These are phyloP conservation scores for Chaetodon trifasciatus DNA, from an alignment of 2,797 vertebrate genomes.

Conservation along the genomic window DNA sequence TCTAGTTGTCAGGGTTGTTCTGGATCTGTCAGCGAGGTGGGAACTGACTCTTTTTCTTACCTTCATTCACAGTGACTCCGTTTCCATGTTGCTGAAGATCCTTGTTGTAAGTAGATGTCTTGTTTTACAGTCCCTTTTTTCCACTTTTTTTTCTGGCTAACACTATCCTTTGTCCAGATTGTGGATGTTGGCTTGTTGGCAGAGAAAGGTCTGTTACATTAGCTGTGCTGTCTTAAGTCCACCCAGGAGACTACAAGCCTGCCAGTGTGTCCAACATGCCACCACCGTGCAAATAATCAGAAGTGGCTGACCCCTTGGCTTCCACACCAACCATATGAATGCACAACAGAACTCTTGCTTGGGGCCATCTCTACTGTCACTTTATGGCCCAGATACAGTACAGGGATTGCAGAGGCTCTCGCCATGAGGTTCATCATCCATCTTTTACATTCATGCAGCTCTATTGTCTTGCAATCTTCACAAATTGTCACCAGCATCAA, in stretches of 20 bases:
- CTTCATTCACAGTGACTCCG: conserved; percentile 3
- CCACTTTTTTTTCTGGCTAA: background rate
- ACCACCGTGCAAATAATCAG: conserved; percentile 8
- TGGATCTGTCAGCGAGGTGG: background rate
- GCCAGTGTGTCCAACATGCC: conserved; percentile 21
- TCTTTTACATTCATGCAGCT: conserved; percentile 1
- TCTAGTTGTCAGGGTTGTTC: background rate
- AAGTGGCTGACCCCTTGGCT: background rate
- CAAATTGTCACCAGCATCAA: too few relatives aligned
- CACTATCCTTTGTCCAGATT: conserved; percentile 24
- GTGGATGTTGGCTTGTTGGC: conserved; percentile 22
- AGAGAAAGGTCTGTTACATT: conserved; percentile 2
- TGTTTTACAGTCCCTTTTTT: background rate
- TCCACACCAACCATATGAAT: conserved; percentile 2
- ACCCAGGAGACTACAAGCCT: conserved; percentile 15
- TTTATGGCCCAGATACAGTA: background rate
- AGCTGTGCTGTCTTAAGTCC: conserved; percentile 6
- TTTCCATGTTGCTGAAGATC: background rate
- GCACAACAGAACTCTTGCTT: background rate
- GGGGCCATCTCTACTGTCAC: background rate
- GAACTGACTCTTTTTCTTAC: background rate
- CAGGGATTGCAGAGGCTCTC: background rate
- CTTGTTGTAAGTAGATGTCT: background rate
- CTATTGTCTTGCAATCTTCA: background rate
- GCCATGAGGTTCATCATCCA: background rate